These are phyloP conservation scores for Limnothrissa miodon DNA, from an alignment of 2,113 vertebrate genomes.

Conservation along the genomic window DNA sequence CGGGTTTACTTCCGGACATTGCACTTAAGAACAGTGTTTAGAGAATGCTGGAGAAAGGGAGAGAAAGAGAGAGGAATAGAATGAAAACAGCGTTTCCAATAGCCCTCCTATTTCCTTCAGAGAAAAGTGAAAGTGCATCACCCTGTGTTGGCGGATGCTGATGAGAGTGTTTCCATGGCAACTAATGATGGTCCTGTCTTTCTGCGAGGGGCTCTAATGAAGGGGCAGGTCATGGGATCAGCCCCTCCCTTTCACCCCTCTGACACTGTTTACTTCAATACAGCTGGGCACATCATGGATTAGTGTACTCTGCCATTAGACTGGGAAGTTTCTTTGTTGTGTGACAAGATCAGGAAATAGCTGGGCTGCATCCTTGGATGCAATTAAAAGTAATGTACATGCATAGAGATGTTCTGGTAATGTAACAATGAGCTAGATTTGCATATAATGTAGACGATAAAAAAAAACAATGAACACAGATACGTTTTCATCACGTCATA, in stretches of 20 bases:
- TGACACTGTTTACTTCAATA: not conserved
- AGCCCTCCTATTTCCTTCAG: not conserved
- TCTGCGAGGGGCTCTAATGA: slow-evolving; percentile 50
- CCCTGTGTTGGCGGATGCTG: not conserved
- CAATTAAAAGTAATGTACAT: not conserved
- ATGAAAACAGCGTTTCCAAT: not conserved
- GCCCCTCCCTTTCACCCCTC: not conserved
- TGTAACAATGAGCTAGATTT: not conserved
- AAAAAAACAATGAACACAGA: not conserved
- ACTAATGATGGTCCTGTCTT: slow-evolving; percentile 44
- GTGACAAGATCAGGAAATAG: not conserved
- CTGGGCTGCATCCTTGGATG: not conserved
- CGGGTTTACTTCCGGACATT: not conserved
- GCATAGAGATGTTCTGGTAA: not conserved
- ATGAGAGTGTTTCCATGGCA: slow-evolving; percentile 1
- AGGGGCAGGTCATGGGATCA: slow-evolving; percentile 34
- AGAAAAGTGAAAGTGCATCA: not conserved
- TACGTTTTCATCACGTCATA: not conserved
- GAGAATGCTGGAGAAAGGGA: not conserved
- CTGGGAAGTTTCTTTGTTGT: not conserved
- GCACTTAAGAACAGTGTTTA: not conserved
- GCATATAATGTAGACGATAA: not conserved
- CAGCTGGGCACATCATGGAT: not conserved
- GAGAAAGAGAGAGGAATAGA: not conserved
- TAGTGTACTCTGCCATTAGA: not conserved